These are phyloP conservation scores for Apotomis betuletana DNA, from an alignment of 2,888 invertebrate species.

Conservation along the genomic window DNA sequence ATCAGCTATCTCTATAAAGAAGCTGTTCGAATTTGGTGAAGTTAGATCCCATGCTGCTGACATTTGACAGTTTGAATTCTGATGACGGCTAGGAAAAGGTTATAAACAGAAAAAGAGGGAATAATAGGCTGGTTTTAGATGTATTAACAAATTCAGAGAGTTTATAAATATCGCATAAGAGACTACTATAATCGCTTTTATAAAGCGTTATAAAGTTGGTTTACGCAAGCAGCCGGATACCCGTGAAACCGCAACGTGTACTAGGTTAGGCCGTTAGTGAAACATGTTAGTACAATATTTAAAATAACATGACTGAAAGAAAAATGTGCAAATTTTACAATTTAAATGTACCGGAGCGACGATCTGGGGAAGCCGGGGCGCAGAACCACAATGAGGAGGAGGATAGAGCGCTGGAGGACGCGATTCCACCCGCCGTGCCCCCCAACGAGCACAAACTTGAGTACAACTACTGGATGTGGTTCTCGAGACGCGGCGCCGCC, in stretches of 20 bases:
- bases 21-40: background rate
- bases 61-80: conserved; percentile 81
- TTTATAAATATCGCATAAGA: conserved; percentile 27
- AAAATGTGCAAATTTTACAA: conserved; percentile 84
- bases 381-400: conserved; percentile 75
- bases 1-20: background rate
- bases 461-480: conserved; percentile 97
- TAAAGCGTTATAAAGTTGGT: conserved; percentile 55
- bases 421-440: conserved; percentile 83
- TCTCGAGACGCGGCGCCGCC: conserved; percentile 83
- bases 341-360: conserved; percentile 82
- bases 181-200: conserved; percentile 52
- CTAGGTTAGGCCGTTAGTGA: conserved; percentile 82
- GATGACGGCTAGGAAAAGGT: conserved; percentile 83
- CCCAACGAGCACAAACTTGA: conserved; percentile 96
- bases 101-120: conserved; percentile 79
- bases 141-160: conserved; percentile 34
- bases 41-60: conserved; percentile 70
- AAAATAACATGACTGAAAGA: conserved; percentile 82
- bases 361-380: conserved; percentile 69
- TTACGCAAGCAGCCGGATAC: conserved; percentile 63
- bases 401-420: conserved; percentile 68
- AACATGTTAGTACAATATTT: conserved; percentile 78
- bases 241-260: conserved; percentile 76
- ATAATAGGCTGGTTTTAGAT: conserved; percentile 66